phyloP scores from a whole-genome alignment of 1,140 invertebrate species.

The Augochlora pura region DNA sequence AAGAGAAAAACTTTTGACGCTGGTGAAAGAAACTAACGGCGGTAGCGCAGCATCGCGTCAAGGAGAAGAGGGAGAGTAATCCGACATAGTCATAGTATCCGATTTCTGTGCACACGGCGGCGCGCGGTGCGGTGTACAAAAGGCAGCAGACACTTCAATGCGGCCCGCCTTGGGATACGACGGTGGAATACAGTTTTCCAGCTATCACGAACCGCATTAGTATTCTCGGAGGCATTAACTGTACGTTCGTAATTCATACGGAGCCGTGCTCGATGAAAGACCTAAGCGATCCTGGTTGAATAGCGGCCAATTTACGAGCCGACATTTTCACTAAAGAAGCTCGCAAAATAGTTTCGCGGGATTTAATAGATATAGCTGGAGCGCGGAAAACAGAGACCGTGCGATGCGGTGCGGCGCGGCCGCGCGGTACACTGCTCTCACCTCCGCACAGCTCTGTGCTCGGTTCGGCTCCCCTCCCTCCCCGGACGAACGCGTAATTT shows the following conservation, averaged over 20 bases:
- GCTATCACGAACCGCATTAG: slow-evolving; percentile 7
- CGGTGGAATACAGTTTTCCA: background rate
- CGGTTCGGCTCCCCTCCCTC: no score
- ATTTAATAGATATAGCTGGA: slow-evolving; percentile 23
- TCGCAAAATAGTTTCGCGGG: slow-evolving; percentile 20
- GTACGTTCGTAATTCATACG: slow-evolving; percentile 28
- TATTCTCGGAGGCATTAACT: slow-evolving; percentile 26
- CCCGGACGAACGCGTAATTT: slow-evolving; percentile 21
- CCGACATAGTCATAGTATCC: background rate
- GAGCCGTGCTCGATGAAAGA: slow-evolving; percentile 14
- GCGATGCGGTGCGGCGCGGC: no score
- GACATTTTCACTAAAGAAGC: background rate
- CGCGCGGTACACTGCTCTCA: no score
- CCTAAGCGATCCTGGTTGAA: slow-evolving; percentile 21
- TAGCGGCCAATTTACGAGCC: slow-evolving; percentile 10
- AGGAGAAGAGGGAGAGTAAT: background rate
- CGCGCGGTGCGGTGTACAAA: background rate
- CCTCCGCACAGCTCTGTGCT: no score
- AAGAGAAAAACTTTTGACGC: no score
- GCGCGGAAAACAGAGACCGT: slow-evolving; percentile 5
- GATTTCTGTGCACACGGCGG: background rate
- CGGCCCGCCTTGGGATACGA: background rate
- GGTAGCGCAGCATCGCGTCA: no score
- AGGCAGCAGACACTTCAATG: background rate
- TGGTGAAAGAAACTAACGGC: no score